These are phyloP conservation scores for Stenodema calcarata DNA, from an alignment of 2,888 invertebrate genomes.

Conservation along the genomic window DNA sequence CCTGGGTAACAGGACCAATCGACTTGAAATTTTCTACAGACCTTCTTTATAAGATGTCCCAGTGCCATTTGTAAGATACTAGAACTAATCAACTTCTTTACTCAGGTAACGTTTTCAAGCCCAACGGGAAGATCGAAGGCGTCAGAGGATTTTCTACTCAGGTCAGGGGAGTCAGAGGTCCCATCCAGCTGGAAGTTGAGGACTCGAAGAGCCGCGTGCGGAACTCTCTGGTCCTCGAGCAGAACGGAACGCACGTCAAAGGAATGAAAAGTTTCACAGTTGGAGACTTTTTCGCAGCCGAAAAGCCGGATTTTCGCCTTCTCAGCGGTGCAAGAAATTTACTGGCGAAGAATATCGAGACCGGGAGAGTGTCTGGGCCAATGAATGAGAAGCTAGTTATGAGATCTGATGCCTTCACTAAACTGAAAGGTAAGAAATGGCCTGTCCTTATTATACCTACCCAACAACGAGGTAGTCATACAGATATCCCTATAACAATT, in stretches of 20 bases:
- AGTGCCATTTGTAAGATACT: too few species aligned
- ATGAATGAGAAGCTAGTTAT: slow-evolving; percentile 72
- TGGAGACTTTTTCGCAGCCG: slow-evolving; percentile 77
- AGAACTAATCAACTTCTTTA: not conserved
- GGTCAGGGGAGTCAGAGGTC: slow-evolving; percentile 61
- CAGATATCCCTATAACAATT: too few species aligned
- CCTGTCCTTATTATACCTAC: not conserved
- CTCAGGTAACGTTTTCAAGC: slow-evolving; percentile 67
- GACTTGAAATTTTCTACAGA: too few species aligned
- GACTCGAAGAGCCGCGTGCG: slow-evolving; percentile 58
- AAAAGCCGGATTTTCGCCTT: slow-evolving; percentile 74
- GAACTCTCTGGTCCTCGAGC: slow-evolving; percentile 67
- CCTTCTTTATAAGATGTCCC: too few species aligned
- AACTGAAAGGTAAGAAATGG: slow-evolving; percentile 62
- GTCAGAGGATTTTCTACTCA: slow-evolving; percentile 63
- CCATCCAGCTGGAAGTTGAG: slow-evolving; percentile 61
- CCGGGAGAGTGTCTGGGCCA: slow-evolving; percentile 77
- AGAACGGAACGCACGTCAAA: slow-evolving; percentile 73
- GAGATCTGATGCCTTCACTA: slow-evolving; percentile 72
- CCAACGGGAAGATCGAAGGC: slow-evolving; percentile 70
- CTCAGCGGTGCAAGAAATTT: slow-evolving; percentile 67
- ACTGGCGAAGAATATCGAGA: slow-evolving; percentile 66
- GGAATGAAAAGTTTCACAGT: slow-evolving; percentile 59
- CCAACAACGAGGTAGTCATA: too few species aligned
- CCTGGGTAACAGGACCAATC: too few species aligned